Evolutionary conservation across 1,140 invertebrate species (phyloP), one percentile per base, ranked within the genome.

Genomic region (Formica selysi): DNA sequence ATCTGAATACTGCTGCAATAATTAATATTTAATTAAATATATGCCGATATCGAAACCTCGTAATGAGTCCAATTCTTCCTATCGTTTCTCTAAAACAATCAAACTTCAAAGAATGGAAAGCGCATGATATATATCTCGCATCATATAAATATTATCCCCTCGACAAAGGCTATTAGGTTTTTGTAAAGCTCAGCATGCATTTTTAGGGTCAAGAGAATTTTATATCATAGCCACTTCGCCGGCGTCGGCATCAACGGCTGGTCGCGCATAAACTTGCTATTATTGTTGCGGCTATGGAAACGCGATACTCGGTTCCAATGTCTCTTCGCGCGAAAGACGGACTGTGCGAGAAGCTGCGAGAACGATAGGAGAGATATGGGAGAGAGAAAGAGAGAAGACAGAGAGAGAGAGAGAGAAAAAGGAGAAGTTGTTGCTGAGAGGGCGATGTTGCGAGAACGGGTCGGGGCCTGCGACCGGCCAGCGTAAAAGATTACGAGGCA

Each of bases 401-500:
- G 62, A 73, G 70, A 44, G 54, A 48, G 57, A 65, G 73, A 44
- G n/a, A 48, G 44, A 44, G 36, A 59, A 22, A 36, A 65, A 32
- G 4, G 19, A 38, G 10, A 61, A 38, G 83, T 29, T 36, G 83
- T 51, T 32, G 64, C 36, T 48, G 65, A 32, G 81, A 26, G n/a
- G 67, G 59, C 26, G 80, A 86, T 51, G 80, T 29, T 64, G 73
- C 22, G 65, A 48, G 57, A 54, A 76, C 13, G 73, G 80, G 41
- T 54, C 29, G 68, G 4, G 32, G 67, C 83, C 65, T 54, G 73
- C 61, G 61, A 79, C 61, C 76, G 76, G 64, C 64, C 64, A 67
- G 44, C 89, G 84, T 86, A 90, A 91, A 51, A 92, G 89, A 91
- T 92, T 90, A 92, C 91, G 90, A 90, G 85, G 78, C 91, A 88